phyloP scores from a whole-genome alignment of 1,140 invertebrate genomes.

The Coboldia fuscipes region DNA sequence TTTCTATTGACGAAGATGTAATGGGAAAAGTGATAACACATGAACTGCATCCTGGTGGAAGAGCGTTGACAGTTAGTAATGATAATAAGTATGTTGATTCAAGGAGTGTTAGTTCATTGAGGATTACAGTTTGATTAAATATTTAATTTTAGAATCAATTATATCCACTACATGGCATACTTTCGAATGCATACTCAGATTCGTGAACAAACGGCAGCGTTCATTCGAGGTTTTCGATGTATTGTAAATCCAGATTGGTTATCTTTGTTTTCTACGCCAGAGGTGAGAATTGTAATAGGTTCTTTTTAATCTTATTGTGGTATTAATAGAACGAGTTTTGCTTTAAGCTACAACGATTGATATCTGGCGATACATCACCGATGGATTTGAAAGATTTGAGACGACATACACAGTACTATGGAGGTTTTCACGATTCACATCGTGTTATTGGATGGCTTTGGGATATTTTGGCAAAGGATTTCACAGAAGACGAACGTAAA shows the following conservation, averaged over 20 bases:
- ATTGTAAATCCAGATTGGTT: conserved; percentile 94
- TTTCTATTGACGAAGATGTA: conserved; percentile 90
- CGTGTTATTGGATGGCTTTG: conserved; percentile 95
- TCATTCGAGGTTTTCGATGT: conserved; percentile 87
- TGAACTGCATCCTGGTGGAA: conserved; percentile 84
- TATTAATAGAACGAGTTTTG: not conserved
- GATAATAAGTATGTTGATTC: conserved; percentile 69
- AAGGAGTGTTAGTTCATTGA: not conserved
- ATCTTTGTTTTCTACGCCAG: conserved; percentile 86
- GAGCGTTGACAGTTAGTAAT: conserved; percentile 80
- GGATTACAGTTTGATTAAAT: conserved; percentile 2
- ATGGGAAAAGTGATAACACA: conserved; percentile 79
- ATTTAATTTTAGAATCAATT: conserved; percentile 56
- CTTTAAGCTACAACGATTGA: conserved; percentile 57
- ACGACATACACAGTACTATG: conserved; percentile 93
- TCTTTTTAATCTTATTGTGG: no score
- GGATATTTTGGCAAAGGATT: conserved; percentile 95
- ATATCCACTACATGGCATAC: conserved; percentile 96
- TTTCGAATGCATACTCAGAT: conserved; percentile 96
- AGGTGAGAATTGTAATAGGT: conserved; percentile 32
- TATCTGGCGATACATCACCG: conserved; percentile 78
- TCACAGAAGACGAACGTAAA: conserved; percentile 71
- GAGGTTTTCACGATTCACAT: conserved; percentile 97
- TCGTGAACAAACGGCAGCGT: conserved; percentile 86
- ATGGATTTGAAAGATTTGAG: conserved; percentile 80